These are phyloP conservation scores for Meteorus sp. DNA, from an alignment of 1,140 invertebrate genomes.

Conservation along the genomic window DNA sequence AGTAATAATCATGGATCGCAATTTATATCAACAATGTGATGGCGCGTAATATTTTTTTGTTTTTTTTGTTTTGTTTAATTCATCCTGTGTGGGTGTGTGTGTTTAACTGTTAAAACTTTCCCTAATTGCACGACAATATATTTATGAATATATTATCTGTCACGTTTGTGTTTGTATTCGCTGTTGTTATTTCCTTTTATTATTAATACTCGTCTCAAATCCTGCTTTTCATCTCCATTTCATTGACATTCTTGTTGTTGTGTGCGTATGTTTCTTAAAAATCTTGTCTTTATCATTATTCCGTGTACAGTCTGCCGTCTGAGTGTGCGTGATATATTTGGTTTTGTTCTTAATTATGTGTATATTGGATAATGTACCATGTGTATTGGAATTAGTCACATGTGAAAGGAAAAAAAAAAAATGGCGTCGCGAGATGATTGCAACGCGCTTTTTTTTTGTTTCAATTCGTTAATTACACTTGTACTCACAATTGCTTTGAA, in stretches of 20 bases:
- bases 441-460: not conserved
- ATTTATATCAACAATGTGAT: slow-evolving; percentile 60
- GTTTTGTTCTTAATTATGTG: no score
- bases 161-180: slow-evolving; percentile 3
- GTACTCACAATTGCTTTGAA: not conserved
- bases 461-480: not conserved
- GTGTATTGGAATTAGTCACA: not conserved
- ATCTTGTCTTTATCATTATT: slow-evolving; percentile 28
- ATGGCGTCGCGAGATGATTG: slow-evolving; percentile 5
- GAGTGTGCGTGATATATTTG: not conserved
- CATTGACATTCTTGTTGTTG: not conserved
- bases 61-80: slow-evolving; percentile 29
- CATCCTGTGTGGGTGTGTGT: slow-evolving; percentile 19
- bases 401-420: no score
- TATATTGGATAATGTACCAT: no score
- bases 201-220: no score
- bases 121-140: slow-evolving; percentile 8
- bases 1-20: slow-evolving; percentile 61
- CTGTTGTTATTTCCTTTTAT: not conserved
- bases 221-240: slow-evolving; percentile 16
- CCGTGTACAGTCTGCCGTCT: slow-evolving; percentile 7
- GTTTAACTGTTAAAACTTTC: slow-evolving; percentile 14
- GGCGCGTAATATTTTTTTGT: slow-evolving; percentile 39
- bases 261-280: slow-evolving; percentile 18
- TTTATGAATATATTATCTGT: not conserved